These are phyloP conservation scores for Antennarius striatus DNA, from an alignment of 2,113 vertebrate genomes.

Conservation along the genomic window DNA sequence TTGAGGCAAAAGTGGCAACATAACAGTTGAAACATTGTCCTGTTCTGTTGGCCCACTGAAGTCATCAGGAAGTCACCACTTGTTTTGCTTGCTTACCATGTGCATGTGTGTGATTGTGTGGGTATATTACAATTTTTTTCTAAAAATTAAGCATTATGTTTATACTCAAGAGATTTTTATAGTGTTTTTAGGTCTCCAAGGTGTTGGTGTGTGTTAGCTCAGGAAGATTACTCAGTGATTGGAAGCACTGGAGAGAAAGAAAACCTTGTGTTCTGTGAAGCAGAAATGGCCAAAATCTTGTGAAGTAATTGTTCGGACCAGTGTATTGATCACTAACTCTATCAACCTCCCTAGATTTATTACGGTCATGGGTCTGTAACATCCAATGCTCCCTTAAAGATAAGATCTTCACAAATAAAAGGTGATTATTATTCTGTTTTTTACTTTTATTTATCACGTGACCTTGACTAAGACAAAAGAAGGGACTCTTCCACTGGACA, in stretches of 20 bases:
- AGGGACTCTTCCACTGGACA: not conserved
- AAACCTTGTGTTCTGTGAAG: not conserved
- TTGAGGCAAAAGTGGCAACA: conserved; percentile 59
- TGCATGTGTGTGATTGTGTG: not conserved
- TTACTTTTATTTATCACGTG: not conserved
- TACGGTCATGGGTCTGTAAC: conserved; percentile 1
- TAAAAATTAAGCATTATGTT: conserved; percentile 33
- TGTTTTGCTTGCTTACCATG: conserved; percentile 22
- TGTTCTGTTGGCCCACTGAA: conserved; percentile 42
- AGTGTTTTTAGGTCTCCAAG: conserved; percentile 13
- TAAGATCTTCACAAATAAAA: conserved; percentile 1
- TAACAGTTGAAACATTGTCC: conserved; percentile 41
- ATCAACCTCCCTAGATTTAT: conserved; percentile 19
- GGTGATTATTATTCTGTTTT: not conserved
- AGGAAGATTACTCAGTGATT: conserved; percentile 11
- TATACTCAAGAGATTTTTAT: conserved; percentile 24
- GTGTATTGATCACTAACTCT: conserved; percentile 25
- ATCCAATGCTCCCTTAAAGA: not conserved
- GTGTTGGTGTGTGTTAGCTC: conserved; percentile 10
- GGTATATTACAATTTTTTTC: conserved; percentile 3
- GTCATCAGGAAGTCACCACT: conserved; percentile 57
- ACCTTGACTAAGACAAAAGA: conserved; percentile 13
- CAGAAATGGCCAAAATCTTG: conserved; percentile 5
- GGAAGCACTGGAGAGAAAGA: conserved; percentile 21
- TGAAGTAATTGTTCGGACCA: conserved; percentile 23